Evolutionary conservation across 2,797 vertebrate species (phyloP), one percentile per base, ranked within the genome.

Genomic region (Ctenochaetus hawaiiensis): DNA sequence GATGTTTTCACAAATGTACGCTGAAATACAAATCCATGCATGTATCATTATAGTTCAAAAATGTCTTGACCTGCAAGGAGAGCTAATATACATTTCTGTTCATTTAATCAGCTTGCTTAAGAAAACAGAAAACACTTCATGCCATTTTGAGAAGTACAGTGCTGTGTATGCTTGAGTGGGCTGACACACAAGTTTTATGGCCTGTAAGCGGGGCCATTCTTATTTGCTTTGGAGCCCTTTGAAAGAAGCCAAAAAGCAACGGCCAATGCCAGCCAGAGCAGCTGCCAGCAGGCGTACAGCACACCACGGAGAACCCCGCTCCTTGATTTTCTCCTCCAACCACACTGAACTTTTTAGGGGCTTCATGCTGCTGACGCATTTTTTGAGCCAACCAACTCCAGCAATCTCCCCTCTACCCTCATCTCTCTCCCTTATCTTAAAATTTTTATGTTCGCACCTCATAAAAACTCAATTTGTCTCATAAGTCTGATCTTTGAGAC

Each of bases 161-260:
- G 30, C 75, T 37, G 59, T 14, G 52, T 57, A 2, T 60, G 78
- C 82, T 13, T 39, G 69, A 75, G 73, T 8, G 59, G 65, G 67
- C 88, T 82, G 72, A 86, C 85, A 77, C 81, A 52, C 64, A 53
- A 26, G 80, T 89, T 93, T 90, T 85, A 90, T 41, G 34, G 86
- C 68, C 76, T 71, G 83, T 51, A 57, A 86, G 78, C 85, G 23
- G 82, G 78, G 71, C 78, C 54, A 2, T 72, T 81, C 63, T 49
- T 90, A 86, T 94, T 93, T 93, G 89, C 89, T 92, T 93, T 94
- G 86, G 88, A 87, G 76, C 60, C 56, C 26, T 69, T 77, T 83
- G 76, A 87, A 87, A 87, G 79, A 80, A 78, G 86, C 90, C 84
- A 85, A 86, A 89, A 80, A 74, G 81, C 81, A 9, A 63, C 1